Conservation (phyloP, 2,113 vertebrate species). For the Gadus macrocephalus region DNA sequence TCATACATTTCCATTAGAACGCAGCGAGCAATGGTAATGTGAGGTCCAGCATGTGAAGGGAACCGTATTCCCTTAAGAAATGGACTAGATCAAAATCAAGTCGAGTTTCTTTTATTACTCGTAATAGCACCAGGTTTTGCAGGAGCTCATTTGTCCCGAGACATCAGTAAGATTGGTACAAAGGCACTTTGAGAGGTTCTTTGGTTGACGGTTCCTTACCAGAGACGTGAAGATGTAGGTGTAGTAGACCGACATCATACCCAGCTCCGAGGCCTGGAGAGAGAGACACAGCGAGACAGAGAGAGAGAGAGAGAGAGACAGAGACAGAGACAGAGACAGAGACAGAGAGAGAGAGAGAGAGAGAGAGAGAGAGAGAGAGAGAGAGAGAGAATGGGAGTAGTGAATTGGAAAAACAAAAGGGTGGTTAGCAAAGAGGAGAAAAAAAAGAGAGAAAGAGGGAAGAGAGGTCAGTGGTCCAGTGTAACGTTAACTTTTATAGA, state of each 20-base stretch:
- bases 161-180: too few species aligned
- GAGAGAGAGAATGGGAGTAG: background rate
- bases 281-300: conserved; percentile 43
- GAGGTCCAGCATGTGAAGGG: conserved; percentile 14
- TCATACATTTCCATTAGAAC: conserved; percentile 63
- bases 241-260: conserved; percentile 96
- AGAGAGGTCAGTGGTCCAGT: conserved; percentile 43
- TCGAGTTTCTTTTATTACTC: too few species aligned
- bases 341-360: conserved; percentile 21
- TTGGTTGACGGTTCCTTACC: conserved; percentile 75
- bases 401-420: conserved; percentile 9
- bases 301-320: conserved; percentile 22
- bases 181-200: too few species aligned
- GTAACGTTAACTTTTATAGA: conserved; percentile 33
- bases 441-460: background rate
- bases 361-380: conserved; percentile 1
- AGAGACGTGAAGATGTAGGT: conserved; percentile 99
- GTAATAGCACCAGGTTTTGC: too few species aligned
- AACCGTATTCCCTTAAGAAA: conserved; percentile 27
- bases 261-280: conserved; percentile 91
- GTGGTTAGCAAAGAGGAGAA: background rate
- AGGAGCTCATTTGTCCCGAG: too few species aligned
- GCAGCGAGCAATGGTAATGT: conserved; percentile 37
- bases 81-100: too few species aligned
- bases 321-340: conserved; percentile 38